Conservation (phyloP, 2,888 invertebrate species). For the Sesamia inferens region DNA sequence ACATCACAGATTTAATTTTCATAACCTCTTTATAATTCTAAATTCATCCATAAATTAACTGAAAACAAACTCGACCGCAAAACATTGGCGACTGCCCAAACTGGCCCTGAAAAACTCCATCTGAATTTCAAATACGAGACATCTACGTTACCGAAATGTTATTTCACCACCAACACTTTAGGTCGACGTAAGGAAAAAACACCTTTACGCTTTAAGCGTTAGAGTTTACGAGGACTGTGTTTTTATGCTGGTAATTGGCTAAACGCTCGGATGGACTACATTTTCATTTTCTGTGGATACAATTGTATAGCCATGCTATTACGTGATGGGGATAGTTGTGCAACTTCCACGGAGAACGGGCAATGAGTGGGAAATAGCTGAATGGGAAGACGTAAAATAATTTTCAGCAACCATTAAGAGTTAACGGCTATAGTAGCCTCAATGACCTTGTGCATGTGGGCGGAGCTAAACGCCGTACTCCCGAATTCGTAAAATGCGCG, state of each 20-base stretch:
- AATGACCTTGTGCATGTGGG: too few relatives aligned
- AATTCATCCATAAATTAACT: conserved; percentile 81
- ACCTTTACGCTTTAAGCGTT: conserved; percentile 46
- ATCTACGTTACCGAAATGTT: conserved; percentile 73
- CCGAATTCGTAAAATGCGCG: too few relatives aligned
- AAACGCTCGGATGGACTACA: conserved; percentile 73
- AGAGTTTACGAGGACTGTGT: conserved; percentile 40
- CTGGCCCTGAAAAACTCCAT: conserved; percentile 77
- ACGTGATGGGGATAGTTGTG: conserved; percentile 59
- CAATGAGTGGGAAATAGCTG: too few relatives aligned
- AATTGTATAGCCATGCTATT: conserved; percentile 62
- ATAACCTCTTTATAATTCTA: conserved; percentile 66
- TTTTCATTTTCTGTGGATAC: conserved; percentile 75
- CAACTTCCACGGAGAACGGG: conserved; percentile 9
- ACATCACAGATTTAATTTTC: conserved; percentile 64
- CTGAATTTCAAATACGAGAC: conserved; percentile 80
- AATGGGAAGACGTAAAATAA: too few relatives aligned
- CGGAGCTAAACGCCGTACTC: too few relatives aligned
- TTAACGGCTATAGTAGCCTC: too few relatives aligned
- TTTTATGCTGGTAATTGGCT: conserved; percentile 73
- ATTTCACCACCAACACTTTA: conserved; percentile 62
- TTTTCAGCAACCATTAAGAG: too few relatives aligned
- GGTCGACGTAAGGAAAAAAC: conserved; percentile 43
- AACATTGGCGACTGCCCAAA: conserved; percentile 79
- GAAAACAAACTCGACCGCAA: conserved; percentile 79